These are phyloP conservation scores for Agapostemon virescens DNA, from an alignment of 2,888 invertebrate species.

Conservation along the genomic window DNA sequence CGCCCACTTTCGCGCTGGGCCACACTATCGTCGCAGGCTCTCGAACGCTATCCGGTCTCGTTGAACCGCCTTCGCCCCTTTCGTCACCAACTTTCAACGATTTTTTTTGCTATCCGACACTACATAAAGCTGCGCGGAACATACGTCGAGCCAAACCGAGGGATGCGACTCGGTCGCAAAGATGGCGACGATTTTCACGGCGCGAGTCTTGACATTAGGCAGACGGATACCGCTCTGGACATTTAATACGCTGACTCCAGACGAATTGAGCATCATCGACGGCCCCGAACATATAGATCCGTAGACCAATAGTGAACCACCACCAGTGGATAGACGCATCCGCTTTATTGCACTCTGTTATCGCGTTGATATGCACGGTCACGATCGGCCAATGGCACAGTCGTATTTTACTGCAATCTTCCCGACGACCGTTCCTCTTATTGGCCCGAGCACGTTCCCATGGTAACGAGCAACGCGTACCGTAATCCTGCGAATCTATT, in stretches of 20 bases:
- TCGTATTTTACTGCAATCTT: constrained; percentile 26
- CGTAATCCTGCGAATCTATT: constrained; percentile 15
- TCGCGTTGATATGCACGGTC: background rate
- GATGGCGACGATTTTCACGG: constrained; percentile 63
- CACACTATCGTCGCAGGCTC: constrained; percentile 22
- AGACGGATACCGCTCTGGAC: constrained; percentile 37
- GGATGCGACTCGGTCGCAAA: constrained; percentile 64
- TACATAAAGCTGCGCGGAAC: constrained; percentile 64
- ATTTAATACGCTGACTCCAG: constrained; percentile 29
- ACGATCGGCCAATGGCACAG: constrained; percentile 36
- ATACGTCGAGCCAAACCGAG: constrained; percentile 50
- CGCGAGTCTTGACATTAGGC: constrained; percentile 49
- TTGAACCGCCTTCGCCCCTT: constrained; percentile 37
- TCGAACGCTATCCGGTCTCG: constrained; percentile 37
- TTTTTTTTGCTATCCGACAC: constrained; percentile 50
- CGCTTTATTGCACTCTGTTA: constrained; percentile 9
- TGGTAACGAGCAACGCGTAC: background rate
- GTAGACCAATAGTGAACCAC: constrained; percentile 18
- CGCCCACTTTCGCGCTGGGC: constrained; percentile 58
- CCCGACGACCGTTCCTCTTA: constrained; percentile 18
- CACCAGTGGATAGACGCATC: background rate
- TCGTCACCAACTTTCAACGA: constrained; percentile 45
- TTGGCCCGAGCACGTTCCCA: constrained; percentile 33
- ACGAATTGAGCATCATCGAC: constrained; percentile 35
- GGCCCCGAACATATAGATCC: constrained; percentile 23